These are phyloP conservation scores for Catharus fuscescens DNA, from an alignment of 2,113 vertebrate species.

Conservation along the genomic window DNA sequence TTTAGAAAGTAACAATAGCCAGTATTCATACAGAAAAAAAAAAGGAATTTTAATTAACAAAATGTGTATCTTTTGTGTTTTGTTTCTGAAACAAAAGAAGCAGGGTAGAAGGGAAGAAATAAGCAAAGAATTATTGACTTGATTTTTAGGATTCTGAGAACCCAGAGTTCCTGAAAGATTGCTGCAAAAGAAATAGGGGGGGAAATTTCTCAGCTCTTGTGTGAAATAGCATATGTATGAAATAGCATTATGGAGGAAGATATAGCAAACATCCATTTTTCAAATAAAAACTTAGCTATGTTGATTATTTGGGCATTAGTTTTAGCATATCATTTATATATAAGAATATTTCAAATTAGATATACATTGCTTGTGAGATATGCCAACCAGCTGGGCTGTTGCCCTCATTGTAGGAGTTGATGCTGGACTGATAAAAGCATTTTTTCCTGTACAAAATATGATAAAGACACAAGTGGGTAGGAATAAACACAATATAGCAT, in stretches of 20 bases:
- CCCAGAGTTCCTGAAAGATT: not conserved
- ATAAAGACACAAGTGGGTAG: not conserved
- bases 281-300: not conserved
- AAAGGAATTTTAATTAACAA: slow-evolving; percentile 62
- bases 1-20: slow-evolving; percentile 58
- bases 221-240: not conserved
- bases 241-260: not conserved
- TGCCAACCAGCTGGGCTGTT: not conserved
- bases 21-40: slow-evolving; percentile 18
- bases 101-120: not conserved
- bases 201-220: not conserved
- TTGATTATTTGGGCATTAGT: not conserved
- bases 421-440: no score
- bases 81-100: slow-evolving; percentile 54
- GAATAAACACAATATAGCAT: not conserved
- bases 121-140: not conserved
- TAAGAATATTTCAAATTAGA: not conserved
- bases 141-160: slow-evolving; percentile 20
- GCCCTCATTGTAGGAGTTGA: not conserved
- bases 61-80: slow-evolving; percentile 51
- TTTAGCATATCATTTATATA: not conserved
- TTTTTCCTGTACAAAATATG: not conserved
- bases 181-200: not conserved
- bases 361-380: not conserved
- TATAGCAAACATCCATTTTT: not conserved